These are phyloP conservation scores for Tetranychus urticae DNA, from an alignment of 1,140 invertebrate genomes.

Conservation along the genomic window DNA sequence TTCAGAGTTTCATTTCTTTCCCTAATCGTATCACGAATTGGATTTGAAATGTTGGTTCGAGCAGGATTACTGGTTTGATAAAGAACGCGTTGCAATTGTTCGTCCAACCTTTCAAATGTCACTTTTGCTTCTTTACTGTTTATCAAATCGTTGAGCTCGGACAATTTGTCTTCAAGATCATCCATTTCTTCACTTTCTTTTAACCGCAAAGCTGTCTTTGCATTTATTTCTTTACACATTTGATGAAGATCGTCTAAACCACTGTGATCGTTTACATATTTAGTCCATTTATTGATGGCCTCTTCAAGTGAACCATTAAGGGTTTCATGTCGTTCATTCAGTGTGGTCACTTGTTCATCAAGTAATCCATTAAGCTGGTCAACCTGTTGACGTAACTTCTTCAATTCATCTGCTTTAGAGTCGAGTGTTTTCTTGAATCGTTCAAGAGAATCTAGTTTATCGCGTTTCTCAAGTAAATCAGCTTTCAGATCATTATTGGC, in stretches of 20 bases:
- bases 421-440: too few relatives aligned
- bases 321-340: too few relatives aligned
- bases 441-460: too few relatives aligned
- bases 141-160: not conserved
- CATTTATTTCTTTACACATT: not conserved
- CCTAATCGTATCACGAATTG: not conserved
- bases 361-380: too few relatives aligned
- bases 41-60: not conserved
- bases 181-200: not conserved
- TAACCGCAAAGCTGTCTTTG: not conserved
- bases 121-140: not conserved
- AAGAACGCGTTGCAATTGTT: not conserved
- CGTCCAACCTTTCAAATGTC: not conserved
- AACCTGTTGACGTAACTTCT: too few relatives aligned
- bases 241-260: not conserved
- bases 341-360: too few relatives aligned
- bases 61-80: not conserved
- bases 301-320: not conserved
- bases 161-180: not conserved
- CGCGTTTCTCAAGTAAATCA: too few relatives aligned
- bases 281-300: not conserved
- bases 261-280: not conserved
- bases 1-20: not conserved
- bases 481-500: too few relatives aligned
- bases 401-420: too few relatives aligned